Evolutionary conservation across 35 echinoderm and acorn worm species (phyloP).

Genomic region (Acanthaster planci): DNA sequence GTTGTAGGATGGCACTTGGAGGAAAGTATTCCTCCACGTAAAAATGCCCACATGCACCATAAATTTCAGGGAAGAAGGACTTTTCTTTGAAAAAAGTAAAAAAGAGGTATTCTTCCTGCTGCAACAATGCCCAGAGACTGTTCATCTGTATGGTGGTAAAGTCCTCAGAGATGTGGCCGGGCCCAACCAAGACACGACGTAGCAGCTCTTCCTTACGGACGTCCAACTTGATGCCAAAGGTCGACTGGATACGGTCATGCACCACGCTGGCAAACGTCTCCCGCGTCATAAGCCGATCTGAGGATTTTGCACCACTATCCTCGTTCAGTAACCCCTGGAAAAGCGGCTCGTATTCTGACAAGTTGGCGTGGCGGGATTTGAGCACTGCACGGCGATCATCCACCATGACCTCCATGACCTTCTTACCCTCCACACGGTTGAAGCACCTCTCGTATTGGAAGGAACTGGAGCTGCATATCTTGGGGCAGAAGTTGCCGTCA

Average conservation of each 20-base stretch:
- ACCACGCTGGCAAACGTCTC: conserved; percentile 39
- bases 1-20: conserved; percentile 25
- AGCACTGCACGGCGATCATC: conserved; percentile 34
- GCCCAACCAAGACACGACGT: conserved; percentile 27
- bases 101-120: conserved; percentile 55
- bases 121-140: conserved; percentile 63
- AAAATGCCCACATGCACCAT: conserved; percentile 74
- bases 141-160: conserved; percentile 44
- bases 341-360: conserved; percentile 30
- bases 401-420: conserved; percentile 30
- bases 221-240: conserved; percentile 32
- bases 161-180: not conserved
- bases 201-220: conserved; percentile 29
- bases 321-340: not conserved
- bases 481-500: conserved; percentile 56
- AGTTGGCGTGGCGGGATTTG: conserved; percentile 49
- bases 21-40: conserved; percentile 67
- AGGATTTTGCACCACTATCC: conserved; percentile 12
- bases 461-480: conserved; percentile 24
- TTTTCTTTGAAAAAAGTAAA: conserved; percentile 42
- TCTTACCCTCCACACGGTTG: conserved; percentile 49
- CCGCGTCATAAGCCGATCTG: conserved; percentile 15
- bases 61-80: conserved; percentile 43
- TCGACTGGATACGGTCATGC: conserved; percentile 27
- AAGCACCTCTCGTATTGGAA: conserved; percentile 60